A percentile compares a stretch with the other conserved stretches of the same genome.
Conservation (phyloP, 2,113 vertebrate species). For the Platichthys flesus region DNA sequence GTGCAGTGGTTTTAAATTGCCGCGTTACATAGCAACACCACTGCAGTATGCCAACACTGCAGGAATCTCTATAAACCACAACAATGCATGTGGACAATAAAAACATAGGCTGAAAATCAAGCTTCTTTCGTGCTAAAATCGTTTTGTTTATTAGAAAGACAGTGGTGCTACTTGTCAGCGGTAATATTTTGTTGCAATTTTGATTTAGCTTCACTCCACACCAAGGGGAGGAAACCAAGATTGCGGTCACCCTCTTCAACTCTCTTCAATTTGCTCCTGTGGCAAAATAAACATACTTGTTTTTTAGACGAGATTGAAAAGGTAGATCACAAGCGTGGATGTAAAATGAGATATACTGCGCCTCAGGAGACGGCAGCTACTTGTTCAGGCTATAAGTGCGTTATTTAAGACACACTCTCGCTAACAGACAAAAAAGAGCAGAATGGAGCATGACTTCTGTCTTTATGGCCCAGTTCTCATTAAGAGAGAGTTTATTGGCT, state of each 20-base stretch:
- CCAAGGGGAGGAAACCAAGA: constrained; percentile 21
- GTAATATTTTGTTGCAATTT: constrained; percentile 1
- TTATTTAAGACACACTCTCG: constrained; percentile 41
- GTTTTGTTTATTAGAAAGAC: constrained; percentile 9
- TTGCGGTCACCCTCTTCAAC: constrained; percentile 1
- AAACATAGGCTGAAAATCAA: background rate
- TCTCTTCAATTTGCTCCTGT: constrained; percentile 9
- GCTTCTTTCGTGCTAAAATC: background rate
- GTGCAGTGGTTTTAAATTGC: background rate
- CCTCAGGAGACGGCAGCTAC: background rate
- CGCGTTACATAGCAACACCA: background rate
- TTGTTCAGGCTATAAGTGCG: constrained; percentile 23
- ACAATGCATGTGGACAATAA: background rate
- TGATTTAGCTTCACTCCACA: constrained; percentile 2
- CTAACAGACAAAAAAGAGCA: constrained; percentile 39
- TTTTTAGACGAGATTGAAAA: constrained; percentile 17
- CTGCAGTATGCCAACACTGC: constrained; percentile 9
- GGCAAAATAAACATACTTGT: background rate
- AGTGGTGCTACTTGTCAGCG: background rate
- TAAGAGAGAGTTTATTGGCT: constrained; percentile 76
- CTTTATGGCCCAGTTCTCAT: constrained; percentile 72
- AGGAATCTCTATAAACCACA: constrained; percentile 4
- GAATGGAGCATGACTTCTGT: constrained; percentile 28
- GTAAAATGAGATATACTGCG: constrained; percentile 40
- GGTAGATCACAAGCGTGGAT: constrained; percentile 4